Base-by-base conservation (phyloP, 2,888 invertebrate genomes). In the Unio delphinus region DNA sequence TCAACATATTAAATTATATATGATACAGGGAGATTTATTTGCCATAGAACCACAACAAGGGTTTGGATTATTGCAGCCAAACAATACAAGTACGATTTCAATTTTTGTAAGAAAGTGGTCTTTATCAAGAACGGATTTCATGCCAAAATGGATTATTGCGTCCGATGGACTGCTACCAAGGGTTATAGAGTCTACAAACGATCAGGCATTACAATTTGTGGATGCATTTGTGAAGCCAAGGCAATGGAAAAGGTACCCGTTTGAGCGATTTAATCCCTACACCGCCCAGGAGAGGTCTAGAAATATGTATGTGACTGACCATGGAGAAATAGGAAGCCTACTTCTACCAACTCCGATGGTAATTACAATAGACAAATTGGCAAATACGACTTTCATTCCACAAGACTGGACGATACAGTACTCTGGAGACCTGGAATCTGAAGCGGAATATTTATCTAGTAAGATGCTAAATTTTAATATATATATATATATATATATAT, bases 81-180 rank as follows among this genome's bases (percentile, higher is more conserved):
- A 69, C 4, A 66, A 61, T 15, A 18, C 30, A 28, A 70, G 67
- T 59, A 70, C 63, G 11, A 61, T 70, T 61, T 77, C 68, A 54
- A 71, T 79, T 23, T 68, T 73, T 18, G 69, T 71, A 1, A 61
- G 66, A 18, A 68, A 70, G 65, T 84, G 81, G 80, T 79, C 79
- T 1, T 76, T 86, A 0, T 64, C 83, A 0, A 70, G 80, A 45
- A 81, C 84, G 0, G 85, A 85, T 57, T 65, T 75, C 7, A 79
- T 83, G 79, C 84, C 83, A 2, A 78, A 82, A 58, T 86, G 85
- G 85, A 83, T 80, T 30, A 71, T 85, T 3, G 61, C n/a, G 26
- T 45, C 7, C 23, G 70, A 70, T 28, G 76, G 76, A 0, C 64
- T 80, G 28, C 61, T 70, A 30, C 75, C 83, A 8, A 68, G 75